A percentile compares a stretch with the other conserved stretches of the same genome.
These are phyloP conservation scores for Amphiprion ocellaris DNA, from an alignment of 2,113 vertebrate genomes.

Conservation along the genomic window DNA sequence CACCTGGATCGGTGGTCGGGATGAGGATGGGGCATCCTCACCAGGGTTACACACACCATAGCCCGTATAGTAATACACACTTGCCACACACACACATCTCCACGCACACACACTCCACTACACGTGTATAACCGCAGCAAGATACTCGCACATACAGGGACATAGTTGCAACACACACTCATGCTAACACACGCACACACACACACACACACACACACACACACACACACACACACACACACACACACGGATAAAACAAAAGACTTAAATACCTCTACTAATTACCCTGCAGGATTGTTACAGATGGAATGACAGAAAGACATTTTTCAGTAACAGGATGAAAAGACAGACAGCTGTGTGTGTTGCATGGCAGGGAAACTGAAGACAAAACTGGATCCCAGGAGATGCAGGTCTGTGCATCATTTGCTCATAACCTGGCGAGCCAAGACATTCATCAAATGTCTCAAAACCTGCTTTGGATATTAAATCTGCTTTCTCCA, in stretches of 20 bases:
- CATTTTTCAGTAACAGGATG: conserved; percentile 76
- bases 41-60: conserved; percentile 90
- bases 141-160: conserved; percentile 50
- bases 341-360: conserved; percentile 75
- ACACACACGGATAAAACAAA: conserved; percentile 51
- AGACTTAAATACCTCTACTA: conserved; percentile 84
- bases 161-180: conserved; percentile 40
- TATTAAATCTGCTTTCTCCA: conserved; percentile 73
- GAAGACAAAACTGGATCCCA: conserved; percentile 57
- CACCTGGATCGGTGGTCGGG: conserved; percentile 91
- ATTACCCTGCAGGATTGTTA: conserved; percentile 83
- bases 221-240: conserved; percentile 36
- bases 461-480: conserved; percentile 65
- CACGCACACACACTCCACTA: conserved; percentile 92
- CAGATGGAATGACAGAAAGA: conserved; percentile 66
- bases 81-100: conserved; percentile 92
- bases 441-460: conserved; percentile 57
- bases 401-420: conserved; percentile 78
- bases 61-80: conserved; percentile 94
- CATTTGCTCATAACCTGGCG: conserved; percentile 51
- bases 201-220: conserved; percentile 25
- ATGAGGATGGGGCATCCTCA: conserved; percentile 94
- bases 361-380: conserved; percentile 72
- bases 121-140: conserved; percentile 91
- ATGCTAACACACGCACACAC: conserved; percentile 18